Evolutionary conservation across 1,140 invertebrate species (phyloP), one percentile per base, ranked within the genome.

Genomic region (Caenorhabditis tropicalis): DNA sequence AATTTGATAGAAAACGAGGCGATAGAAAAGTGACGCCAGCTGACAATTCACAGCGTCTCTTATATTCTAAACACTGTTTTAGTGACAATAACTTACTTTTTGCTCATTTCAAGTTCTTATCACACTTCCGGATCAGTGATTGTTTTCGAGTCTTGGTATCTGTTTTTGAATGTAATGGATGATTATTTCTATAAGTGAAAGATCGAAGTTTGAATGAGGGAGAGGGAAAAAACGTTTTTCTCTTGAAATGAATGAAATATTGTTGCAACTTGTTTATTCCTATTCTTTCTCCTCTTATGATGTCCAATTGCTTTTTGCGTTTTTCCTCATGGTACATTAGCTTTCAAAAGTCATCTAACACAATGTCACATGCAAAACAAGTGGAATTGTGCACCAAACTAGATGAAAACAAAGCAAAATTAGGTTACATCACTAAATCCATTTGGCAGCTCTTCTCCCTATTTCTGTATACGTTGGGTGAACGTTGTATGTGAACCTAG

Each of bases 371-470:
- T 74, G 65, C 36, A 74, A 74, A 43, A 39, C 65, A 43, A 74
- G 33, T 74, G 36, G 65, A 74, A 74, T 74, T 74, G 65, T 43
- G 65, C 36, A 74, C 65, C 65, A 74, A 74, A 74, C 65, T 74
- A 39, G 65, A 74, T 74, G 65, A 74, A 46, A 74, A 74, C 65
- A 74, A 74, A 74, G 65, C 36, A 21, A 15, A 74, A 74, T 65
- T 65, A 65, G 36, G 65, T 74, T 74, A 74, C 65, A 74, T 74
- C 65, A 43, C 65, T 74, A 74, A 74, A 74, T 74, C 65, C 65
- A 74, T 74, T 74, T 74, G 65, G 65, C 65, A 74, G 33, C 36
- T 74, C 65, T 74, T 74, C 7, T 74, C 31, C 31, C 29, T 33
- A 16, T 65, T 65, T 65, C 36, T 65, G 31, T 65, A 65, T 19